phyloP scores from a whole-genome alignment of 2,888 invertebrate species.

The Nephrotoma guestfalica region DNA sequence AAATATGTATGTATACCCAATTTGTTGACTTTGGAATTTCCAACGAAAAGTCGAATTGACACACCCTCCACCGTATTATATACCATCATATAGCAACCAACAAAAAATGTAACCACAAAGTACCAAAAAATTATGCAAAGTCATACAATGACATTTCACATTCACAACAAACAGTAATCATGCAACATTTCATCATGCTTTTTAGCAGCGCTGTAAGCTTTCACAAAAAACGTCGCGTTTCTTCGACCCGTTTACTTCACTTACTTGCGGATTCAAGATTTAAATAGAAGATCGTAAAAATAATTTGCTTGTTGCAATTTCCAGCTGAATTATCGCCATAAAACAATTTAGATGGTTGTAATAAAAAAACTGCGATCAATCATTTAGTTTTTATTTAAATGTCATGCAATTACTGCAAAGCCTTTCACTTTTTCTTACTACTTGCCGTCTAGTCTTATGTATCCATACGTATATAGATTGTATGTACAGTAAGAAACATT shows the following conservation, averaged over 20 bases:
- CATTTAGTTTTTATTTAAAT: neutral
- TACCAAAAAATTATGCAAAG: neutral
- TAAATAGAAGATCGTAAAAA: neutral
- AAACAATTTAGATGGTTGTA: neutral
- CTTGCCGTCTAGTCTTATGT: neutral
- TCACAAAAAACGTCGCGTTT: neutral
- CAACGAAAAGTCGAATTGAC: neutral
- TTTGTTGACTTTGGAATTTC: neutral
- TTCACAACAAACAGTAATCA: neutral
- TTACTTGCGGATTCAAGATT: neutral
- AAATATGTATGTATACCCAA: neutral
- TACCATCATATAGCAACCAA: neutral
- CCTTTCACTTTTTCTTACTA: neutral
- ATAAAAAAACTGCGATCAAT: neutral
- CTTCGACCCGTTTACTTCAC: neutral
- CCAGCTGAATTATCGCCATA: neutral
- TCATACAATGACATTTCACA: neutral
- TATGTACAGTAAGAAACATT: neutral
- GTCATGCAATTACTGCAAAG: neutral
- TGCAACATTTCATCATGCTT: neutral
- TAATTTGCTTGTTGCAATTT: neutral
- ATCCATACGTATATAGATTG: neutral
- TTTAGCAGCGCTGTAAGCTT: neutral
- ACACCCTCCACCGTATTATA: too few relatives aligned
- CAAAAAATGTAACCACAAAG: neutral